Percentiles rank a stretch among this genome's conserved stretches.
Conservation (phyloP, 2,113 vertebrate genomes). For the Notechis scutatus region DNA sequence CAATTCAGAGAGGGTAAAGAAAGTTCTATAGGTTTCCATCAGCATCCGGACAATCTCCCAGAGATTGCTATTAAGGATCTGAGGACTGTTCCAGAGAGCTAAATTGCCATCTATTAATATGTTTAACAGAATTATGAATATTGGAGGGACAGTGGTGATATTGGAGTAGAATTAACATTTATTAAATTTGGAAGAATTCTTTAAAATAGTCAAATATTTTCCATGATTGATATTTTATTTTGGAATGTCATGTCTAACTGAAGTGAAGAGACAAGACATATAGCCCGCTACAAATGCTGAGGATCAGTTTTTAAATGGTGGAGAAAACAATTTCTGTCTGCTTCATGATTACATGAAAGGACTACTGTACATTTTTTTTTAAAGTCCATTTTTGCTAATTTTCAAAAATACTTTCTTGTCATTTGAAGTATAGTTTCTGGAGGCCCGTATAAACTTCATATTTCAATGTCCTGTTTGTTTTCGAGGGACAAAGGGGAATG, state of each 20-base stretch:
- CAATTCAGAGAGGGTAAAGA: neutral
- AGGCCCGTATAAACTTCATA: neutral
- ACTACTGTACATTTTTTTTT: neutral
- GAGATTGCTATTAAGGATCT: neutral
- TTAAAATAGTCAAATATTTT: neutral
- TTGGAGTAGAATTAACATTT: neutral
- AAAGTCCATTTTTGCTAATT: neutral
- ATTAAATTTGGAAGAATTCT: neutral
- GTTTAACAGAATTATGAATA: neutral
- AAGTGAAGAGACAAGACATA: too few relatives aligned
- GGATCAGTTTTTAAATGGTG: neutral
- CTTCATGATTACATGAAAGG: neutral
- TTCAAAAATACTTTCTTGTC: slow-evolving; percentile 18
- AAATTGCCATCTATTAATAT: neutral
- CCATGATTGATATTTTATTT: neutral
- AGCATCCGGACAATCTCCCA: neutral
- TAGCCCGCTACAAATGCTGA: neutral
- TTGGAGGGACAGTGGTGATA: neutral
- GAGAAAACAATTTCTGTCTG: neutral
- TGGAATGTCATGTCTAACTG: neutral
- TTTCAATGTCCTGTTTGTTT: neutral
- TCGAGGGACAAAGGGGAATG: slow-evolving; percentile 11
- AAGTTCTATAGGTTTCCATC: neutral
- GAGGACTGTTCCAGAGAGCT: neutral
- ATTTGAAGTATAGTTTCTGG: neutral